Conservation (phyloP, 1,140 invertebrate genomes). For the Pogonomyrmex barbatus region DNA sequence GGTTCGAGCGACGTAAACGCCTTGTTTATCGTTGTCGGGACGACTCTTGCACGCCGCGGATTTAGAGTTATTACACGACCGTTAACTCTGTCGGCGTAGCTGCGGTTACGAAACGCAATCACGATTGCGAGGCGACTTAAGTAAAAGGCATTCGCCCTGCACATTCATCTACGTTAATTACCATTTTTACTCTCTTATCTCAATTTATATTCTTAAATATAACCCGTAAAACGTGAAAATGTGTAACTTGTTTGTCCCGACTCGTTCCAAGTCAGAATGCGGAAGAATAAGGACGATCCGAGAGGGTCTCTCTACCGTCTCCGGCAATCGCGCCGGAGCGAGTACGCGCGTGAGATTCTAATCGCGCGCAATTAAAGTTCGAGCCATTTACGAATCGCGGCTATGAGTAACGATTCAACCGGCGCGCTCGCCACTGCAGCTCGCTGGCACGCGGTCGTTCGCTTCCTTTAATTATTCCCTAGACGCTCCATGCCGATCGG, state of each 20-base stretch:
- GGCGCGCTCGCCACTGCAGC: background rate
- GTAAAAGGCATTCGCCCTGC: background rate
- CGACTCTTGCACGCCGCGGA: background rate
- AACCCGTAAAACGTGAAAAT: background rate
- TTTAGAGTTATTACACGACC: constrained; percentile 12
- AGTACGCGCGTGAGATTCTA: constrained; percentile 58
- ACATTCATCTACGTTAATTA: constrained; percentile 3
- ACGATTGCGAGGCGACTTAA: background rate
- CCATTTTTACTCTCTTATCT: constrained; percentile 30
- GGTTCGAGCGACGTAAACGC: constrained; percentile 64
- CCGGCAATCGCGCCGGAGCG: constrained; percentile 38
- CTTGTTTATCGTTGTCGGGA: constrained; percentile 39
- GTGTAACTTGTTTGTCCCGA: background rate
- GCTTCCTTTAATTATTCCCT: constrained; percentile 72
- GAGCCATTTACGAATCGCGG: constrained; percentile 45
- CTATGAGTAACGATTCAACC: constrained; percentile 58
- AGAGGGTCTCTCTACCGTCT: constrained; percentile 14
- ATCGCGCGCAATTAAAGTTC: constrained; percentile 55
- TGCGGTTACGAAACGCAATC: constrained; percentile 34
- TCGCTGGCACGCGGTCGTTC: constrained; percentile 24
- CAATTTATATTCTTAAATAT: background rate
- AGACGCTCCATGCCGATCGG: constrained; percentile 65
- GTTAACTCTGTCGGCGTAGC: background rate
- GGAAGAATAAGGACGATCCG: constrained; percentile 34
- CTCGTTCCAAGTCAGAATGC: background rate